Base-by-base conservation (phyloP, 1,140 invertebrate genomes). In the Bombus affinis region DNA sequence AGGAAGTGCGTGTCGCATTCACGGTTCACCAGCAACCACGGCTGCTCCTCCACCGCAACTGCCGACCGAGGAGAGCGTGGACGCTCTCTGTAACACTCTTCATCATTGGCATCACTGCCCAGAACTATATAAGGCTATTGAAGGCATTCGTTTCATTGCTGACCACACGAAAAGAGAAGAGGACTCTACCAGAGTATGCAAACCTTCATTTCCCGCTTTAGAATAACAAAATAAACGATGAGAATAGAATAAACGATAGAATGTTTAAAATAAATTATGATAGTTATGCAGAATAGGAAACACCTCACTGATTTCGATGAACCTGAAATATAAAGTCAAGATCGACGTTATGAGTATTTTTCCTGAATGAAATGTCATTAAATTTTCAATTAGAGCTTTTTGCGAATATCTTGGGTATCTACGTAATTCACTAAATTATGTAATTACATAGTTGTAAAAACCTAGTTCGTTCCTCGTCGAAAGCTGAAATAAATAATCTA, bases 131-230 rank as follows among this genome's bases (percentile, higher is more conserved):
- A 98, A 98, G 94, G 98, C 98, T 88, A 98, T 99, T 91, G 98
- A 98, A 92, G 98, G 98, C 87, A 98, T 99, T 44, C 96, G 97
- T 88, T 99, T 98, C 93, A 98, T 99, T 89, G 98, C 98, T 28
- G 98, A 99, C 93, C 98, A 99, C 93, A 99, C 98, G 72, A 97
- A 98, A 92, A 97, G 98, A 92, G 98, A 98, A 93, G 98, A 99
- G 95, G 98, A 98, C 92, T 98, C 98, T 62, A 98, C 98, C 53
- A 97, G 97, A 96, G 98, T 99, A 95, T 35, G 78, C 47, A 25
- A 66, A 62, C 5, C 28, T 62, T 53, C 18, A 22, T 3, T 42
- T 18, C 9, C 9, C 2, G 5, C 15, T 42, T 53, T 25, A 10
- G 22, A 18, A 39, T 12, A n/a, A n/a, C n/a, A 18, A 39, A 72